These are phyloP conservation scores for Myiotriccus ornatus DNA, from an alignment of 2,797 vertebrate species.

Conservation along the genomic window DNA sequence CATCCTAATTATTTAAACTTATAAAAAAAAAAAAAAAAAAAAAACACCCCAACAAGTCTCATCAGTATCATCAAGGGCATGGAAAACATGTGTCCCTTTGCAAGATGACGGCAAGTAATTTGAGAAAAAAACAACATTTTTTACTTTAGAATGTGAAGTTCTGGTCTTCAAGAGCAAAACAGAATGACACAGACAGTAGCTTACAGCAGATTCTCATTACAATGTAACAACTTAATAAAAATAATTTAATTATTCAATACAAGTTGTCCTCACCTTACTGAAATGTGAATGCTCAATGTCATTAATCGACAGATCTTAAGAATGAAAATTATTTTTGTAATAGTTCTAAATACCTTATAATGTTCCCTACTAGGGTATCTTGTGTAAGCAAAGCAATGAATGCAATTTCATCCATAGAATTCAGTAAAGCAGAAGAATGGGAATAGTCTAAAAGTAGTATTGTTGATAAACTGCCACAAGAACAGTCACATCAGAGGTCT, in stretches of 20 bases:
- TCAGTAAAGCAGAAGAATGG: background rate
- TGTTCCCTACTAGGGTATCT: background rate
- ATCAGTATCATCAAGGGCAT: background rate
- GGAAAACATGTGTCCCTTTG: background rate
- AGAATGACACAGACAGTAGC: background rate
- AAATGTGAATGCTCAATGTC: background rate
- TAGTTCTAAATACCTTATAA: background rate
- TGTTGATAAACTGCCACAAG: background rate
- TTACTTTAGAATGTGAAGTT: background rate
- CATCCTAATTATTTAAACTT: background rate
- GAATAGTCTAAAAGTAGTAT: background rate
- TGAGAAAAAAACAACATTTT: background rate
- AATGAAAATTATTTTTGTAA: background rate
- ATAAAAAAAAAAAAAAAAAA: background rate
- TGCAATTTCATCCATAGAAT: background rate
- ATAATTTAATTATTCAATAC: constrained; percentile 9
- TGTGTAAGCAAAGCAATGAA: background rate
- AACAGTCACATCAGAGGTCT: background rate
- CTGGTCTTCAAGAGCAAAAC: background rate
- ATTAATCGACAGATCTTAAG: background rate
- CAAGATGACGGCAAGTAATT: background rate
- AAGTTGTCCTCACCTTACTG: background rate
- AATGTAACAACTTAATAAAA: background rate
- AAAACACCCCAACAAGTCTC: background rate
- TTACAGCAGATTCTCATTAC: background rate